phyloP scores from a whole-genome alignment of 2,113 vertebrate genomes.

The Dinomys branickii region DNA sequence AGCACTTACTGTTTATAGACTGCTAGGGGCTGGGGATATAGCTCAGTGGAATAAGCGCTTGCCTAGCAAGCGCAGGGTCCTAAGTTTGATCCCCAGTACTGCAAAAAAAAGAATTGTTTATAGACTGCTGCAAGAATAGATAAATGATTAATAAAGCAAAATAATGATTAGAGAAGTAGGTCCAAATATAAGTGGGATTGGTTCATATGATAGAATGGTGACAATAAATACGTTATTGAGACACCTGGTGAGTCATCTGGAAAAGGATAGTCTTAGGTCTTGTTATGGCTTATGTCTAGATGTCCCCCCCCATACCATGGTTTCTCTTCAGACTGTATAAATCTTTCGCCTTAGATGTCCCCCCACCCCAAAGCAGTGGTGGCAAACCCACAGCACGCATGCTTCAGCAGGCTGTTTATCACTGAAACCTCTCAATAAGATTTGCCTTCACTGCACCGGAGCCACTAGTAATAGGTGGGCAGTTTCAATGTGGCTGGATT shows the following conservation, averaged over 20 bases:
- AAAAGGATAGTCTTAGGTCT: not conserved
- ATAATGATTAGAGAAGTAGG: not conserved
- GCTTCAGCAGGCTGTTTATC: not conserved
- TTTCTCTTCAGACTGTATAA: too few species aligned
- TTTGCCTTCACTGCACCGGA: not conserved
- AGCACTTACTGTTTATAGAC: not conserved
- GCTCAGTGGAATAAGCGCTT: too few species aligned
- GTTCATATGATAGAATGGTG: constrained; percentile 2
- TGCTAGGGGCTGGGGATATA: too few species aligned
- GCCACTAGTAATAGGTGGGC: not conserved
- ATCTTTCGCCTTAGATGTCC: too few species aligned
- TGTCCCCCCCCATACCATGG: too few species aligned
- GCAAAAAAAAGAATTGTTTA: too few species aligned
- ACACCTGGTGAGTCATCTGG: constrained; percentile 14
- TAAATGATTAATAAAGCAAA: constrained; percentile 6
- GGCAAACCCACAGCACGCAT: not conserved
- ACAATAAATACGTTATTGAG: constrained; percentile 45
- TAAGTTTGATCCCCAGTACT: too few species aligned
- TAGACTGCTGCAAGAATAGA: not conserved
- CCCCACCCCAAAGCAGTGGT: not conserved
- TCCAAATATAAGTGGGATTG: not conserved
- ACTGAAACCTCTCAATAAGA: not conserved
- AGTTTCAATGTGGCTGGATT: not conserved
- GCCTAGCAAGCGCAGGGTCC: too few species aligned
- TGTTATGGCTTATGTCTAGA: not conserved